Evolutionary conservation across 2,797 vertebrate species (phyloP), one percentile per base, ranked within the genome.

Genomic region (Sparus aurata): DNA sequence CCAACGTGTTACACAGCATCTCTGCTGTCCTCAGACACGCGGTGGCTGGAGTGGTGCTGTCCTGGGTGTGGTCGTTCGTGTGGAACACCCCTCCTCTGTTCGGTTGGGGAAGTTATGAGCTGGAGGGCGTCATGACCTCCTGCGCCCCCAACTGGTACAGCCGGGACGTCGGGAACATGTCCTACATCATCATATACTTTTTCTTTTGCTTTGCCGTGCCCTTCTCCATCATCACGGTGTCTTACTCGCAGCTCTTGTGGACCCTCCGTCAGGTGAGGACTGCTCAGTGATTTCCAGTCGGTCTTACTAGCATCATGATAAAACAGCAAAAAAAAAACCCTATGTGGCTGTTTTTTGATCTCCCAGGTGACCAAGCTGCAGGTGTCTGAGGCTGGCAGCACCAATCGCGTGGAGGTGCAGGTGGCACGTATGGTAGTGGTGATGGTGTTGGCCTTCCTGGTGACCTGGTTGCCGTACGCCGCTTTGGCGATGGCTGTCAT

Each of bases 381-480:
- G 91, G 82, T 90, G 17, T 74, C 88, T 25, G 88, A 94, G 84
- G 80, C 72, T 0, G 87, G 90, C 73, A 94, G 91, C 81, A 93
- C 86, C 7, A 79, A 84, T 47, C 95, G 93, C 5, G 93, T 96
- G 46, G 96, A 97, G 88, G 86, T 87, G 80, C 95, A 96, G 88
- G 96, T 97, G 80, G 93, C 95, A 0, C 91, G 94, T 52, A 97
- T 97, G 96, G 95, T 97, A 1, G 78, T 96, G 9, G 91, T 96
- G 60, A 97, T 97, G 96, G 96, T 97, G 68, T 0, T 96, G 81
- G 95, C 96, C 18, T 97, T 97, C 85, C 92, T 97, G 0, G 85
- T 96, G 63, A 96, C 95, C 85, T 98, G 97, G 97, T 87, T 94
- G 23, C 97, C 97, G 0, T 97, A 97, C 0, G 96, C 97, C 0